Conservation (phyloP, 2,888 invertebrate species). For the Iphiclides podalirius region DNA sequence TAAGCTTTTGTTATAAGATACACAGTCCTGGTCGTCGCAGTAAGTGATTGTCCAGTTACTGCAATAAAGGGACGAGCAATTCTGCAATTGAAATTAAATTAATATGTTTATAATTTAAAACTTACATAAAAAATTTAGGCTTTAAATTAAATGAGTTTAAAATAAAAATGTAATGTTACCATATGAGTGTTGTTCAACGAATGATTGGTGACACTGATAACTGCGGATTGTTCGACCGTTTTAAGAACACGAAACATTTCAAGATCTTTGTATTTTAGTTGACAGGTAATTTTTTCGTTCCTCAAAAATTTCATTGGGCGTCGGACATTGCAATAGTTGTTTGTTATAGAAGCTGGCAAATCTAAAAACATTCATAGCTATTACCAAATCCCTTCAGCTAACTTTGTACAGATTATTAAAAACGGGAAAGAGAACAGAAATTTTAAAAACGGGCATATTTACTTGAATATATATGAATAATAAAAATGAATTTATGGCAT, state of each 20-base stretch:
- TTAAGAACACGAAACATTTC: constrained; percentile 60
- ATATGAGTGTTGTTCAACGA: constrained; percentile 46
- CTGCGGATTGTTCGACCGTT: constrained; percentile 42
- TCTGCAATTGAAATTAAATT: constrained; percentile 46
- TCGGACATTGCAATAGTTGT: constrained; percentile 56
- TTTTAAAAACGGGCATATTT: too few relatives aligned
- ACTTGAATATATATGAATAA: too few relatives aligned
- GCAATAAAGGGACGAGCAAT: constrained; percentile 59
- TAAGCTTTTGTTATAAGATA: constrained; percentile 45
- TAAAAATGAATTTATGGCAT: too few relatives aligned
- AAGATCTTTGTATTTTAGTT: constrained; percentile 54
- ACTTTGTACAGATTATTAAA: constrained; percentile 6
- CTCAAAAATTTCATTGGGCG: constrained; percentile 52
- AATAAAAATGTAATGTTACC: too few relatives aligned
- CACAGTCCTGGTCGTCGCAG: constrained; percentile 48
- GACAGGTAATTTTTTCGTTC: constrained; percentile 51
- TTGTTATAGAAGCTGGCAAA: constrained; percentile 49
- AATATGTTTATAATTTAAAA: not conserved
- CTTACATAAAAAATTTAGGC: too few relatives aligned
- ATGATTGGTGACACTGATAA: constrained; percentile 51
- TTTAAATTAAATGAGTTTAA: too few relatives aligned
- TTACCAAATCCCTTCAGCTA: too few relatives aligned
- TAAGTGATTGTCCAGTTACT: constrained; percentile 56
- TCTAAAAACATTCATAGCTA: constrained; percentile 47
- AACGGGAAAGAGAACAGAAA: too few relatives aligned